phyloP scores from a whole-genome alignment of 2,113 vertebrate species.

The Glaucomys volans region DNA sequence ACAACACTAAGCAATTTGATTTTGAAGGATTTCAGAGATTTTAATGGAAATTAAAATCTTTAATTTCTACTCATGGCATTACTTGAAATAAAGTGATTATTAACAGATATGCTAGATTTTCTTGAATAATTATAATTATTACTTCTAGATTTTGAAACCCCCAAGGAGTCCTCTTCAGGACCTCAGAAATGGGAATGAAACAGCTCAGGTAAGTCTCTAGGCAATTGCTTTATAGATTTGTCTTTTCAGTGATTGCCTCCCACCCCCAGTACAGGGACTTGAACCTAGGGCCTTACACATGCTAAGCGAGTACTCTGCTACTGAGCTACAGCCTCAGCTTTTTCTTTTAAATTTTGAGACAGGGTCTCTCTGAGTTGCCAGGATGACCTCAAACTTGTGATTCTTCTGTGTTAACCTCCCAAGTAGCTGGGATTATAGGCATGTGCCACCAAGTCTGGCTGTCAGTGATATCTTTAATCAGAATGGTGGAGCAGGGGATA shows the following conservation, averaged over 20 bases:
- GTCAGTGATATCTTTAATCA: background rate
- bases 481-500: too few relatives aligned
- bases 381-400: too few relatives aligned
- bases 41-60: constrained; percentile 40
- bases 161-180: constrained; percentile 88
- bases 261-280: background rate
- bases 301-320: background rate
- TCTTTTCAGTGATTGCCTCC: constrained; percentile 44
- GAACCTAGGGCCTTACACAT: background rate
- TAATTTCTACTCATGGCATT: constrained; percentile 39
- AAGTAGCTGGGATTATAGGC: background rate
- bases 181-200: constrained; percentile 85
- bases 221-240: constrained; percentile 29
- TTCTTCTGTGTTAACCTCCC: too few relatives aligned
- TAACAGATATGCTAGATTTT: constrained; percentile 36
- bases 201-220: constrained; percentile 82
- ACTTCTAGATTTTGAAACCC: constrained; percentile 88
- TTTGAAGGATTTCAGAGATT: constrained; percentile 48
- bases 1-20: background rate
- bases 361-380: too few relatives aligned
- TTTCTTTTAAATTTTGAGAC: background rate
- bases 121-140: constrained; percentile 44
- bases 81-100: constrained; percentile 59
- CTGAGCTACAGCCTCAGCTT: background rate
- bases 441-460: background rate